These are phyloP conservation scores for Paracyclopina nana DNA, from an alignment of 1,140 invertebrate species.

Conservation along the genomic window DNA sequence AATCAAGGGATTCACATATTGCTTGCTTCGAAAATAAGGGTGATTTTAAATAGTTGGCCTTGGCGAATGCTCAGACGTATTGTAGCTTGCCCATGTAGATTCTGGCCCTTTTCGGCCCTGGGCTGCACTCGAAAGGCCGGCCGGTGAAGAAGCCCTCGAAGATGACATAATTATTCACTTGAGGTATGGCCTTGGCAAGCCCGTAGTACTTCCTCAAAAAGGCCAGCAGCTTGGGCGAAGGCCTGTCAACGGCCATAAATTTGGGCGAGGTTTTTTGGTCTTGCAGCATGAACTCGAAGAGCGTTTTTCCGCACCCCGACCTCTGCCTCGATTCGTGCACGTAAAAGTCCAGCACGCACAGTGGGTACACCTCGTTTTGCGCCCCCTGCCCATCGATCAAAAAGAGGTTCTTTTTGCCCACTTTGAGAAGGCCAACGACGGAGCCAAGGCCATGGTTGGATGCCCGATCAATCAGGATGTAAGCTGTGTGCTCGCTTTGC, in stretches of 20 bases:
- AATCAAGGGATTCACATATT: too few relatives aligned
- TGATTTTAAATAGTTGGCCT: too few relatives aligned
- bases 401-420: slow-evolving; percentile 61
- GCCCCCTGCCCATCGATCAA: slow-evolving; percentile 43
- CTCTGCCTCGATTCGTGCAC: slow-evolving; percentile 55
- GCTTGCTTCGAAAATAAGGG: too few relatives aligned
- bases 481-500: slow-evolving; percentile 8
- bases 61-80: slow-evolving; percentile 12
- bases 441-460: slow-evolving; percentile 31
- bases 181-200: slow-evolving; percentile 44
- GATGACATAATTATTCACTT: slow-evolving; percentile 72
- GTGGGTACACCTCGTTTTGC: slow-evolving; percentile 46
- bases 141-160: slow-evolving; percentile 57
- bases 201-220: slow-evolving; percentile 68
- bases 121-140: slow-evolving; percentile 19
- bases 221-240: slow-evolving; percentile 60
- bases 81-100: slow-evolving; percentile 17
- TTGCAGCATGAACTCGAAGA: slow-evolving; percentile 58
- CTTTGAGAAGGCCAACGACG: slow-evolving; percentile 58
- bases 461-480: not conserved
- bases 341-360: slow-evolving; percentile 71
- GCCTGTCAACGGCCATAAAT: slow-evolving; percentile 68
- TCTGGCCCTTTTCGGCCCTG: slow-evolving; percentile 4
- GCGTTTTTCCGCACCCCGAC: slow-evolving; percentile 45
- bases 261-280: slow-evolving; percentile 36